These are phyloP conservation scores for Miltochrista miniata DNA, from an alignment of 2,888 invertebrate genomes.

Conservation along the genomic window DNA sequence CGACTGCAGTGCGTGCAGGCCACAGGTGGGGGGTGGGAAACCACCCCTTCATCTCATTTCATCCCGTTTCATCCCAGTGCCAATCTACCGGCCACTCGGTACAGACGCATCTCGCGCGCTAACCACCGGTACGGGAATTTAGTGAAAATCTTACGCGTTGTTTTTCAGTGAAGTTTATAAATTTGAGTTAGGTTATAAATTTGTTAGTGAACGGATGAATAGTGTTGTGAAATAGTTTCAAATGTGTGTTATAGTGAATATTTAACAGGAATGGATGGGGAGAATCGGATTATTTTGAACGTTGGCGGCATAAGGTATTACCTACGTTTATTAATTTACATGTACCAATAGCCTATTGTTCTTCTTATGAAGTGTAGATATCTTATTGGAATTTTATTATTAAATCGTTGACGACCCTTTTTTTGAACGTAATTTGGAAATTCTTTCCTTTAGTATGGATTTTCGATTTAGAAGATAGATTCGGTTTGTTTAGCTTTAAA, in stretches of 20 bases:
- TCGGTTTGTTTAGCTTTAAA: too few species aligned
- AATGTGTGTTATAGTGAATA: constrained; percentile 48
- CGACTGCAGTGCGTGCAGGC: constrained; percentile 79
- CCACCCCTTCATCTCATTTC: constrained; percentile 33
- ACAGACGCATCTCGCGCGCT: constrained; percentile 44
- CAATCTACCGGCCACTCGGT: constrained; percentile 44
- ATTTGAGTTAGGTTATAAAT: constrained; percentile 5
- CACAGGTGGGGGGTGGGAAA: constrained; percentile 70
- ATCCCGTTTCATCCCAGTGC: constrained; percentile 48
- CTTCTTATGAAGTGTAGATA: neutral
- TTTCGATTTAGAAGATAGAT: too few species aligned
- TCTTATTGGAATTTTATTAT: constrained; percentile 8
- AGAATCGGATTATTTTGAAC: constrained; percentile 96
- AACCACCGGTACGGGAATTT: constrained; percentile 8
- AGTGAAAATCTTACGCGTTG: constrained; percentile 3
- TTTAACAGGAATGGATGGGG: constrained; percentile 89
- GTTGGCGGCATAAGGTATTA: constrained; percentile 93
- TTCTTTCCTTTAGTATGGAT: too few species aligned
- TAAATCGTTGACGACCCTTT: too few species aligned
- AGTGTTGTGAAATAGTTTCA: constrained; percentile 48
- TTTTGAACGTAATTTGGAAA: too few species aligned
- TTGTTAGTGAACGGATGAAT: constrained; percentile 40
- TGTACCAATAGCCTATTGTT: neutral
- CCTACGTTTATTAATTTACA: constrained; percentile 2
- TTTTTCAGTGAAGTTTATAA: constrained; percentile 2